Evolutionary conservation across 2,888 invertebrate species (phyloP).

Genomic region (Sinopyrophorus schimmeli): DNA sequence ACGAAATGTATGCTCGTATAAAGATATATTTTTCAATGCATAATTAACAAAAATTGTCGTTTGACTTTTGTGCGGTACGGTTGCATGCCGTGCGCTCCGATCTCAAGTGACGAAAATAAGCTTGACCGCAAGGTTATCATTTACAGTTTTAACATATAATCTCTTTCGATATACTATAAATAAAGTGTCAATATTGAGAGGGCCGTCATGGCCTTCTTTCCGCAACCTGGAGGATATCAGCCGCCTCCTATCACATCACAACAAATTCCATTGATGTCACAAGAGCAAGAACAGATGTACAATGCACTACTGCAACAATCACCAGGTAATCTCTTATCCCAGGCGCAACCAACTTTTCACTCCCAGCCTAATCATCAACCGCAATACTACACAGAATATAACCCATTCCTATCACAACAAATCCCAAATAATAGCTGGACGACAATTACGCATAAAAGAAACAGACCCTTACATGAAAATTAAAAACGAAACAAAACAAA

Average conservation of each 20-base stretch:
- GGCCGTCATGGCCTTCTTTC: constrained; percentile 7
- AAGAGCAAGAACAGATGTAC: background rate
- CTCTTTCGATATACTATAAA: too few relatives aligned
- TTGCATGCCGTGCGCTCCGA: too few relatives aligned
- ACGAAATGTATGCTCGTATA: too few relatives aligned
- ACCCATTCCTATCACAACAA: constrained; percentile 3
- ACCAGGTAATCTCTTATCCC: constrained; percentile 2
- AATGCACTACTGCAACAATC: constrained; percentile 3
- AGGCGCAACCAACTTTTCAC: constrained; percentile 6
- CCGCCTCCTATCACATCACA: constrained; percentile 1
- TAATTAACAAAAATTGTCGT: too few relatives aligned
- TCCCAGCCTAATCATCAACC: constrained; percentile 4
- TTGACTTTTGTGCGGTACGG: too few relatives aligned
- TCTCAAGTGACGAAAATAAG: too few relatives aligned
- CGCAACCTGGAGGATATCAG: constrained; percentile 10
- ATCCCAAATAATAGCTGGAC: constrained; percentile 3
- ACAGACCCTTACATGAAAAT: constrained; percentile 1
- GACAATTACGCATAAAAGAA: constrained; percentile 4
- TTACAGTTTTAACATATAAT: too few relatives aligned
- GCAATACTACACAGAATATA: too few relatives aligned
- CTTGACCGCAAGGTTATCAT: too few relatives aligned
- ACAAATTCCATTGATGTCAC: constrained; percentile 3
- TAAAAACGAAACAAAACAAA: constrained; percentile 5
- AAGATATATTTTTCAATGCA: too few relatives aligned
- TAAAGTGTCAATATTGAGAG: too few relatives aligned